phyloP scores from a whole-genome alignment of 2,113 vertebrate species.

The Cyphomyrus plagiostoma region DNA sequence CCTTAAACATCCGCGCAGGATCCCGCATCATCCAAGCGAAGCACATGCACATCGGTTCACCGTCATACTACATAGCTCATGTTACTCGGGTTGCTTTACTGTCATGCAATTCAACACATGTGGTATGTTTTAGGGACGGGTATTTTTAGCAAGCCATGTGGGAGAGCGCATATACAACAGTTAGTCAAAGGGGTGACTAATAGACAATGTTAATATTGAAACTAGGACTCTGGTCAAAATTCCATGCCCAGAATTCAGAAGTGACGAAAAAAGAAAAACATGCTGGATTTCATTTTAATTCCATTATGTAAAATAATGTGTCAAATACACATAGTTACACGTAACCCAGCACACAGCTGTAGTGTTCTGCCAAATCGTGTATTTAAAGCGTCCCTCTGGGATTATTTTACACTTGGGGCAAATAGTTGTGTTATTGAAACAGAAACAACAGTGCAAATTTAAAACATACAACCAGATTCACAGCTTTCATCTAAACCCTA shows the following conservation, averaged over 20 bases:
- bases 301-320: slow-evolving; percentile 31
- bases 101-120: slow-evolving; percentile 55
- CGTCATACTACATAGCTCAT: background rate
- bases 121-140: slow-evolving; percentile 53
- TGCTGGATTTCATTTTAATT: slow-evolving; percentile 39
- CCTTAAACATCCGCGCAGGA: background rate
- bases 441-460: slow-evolving; percentile 58
- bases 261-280: slow-evolving; percentile 35
- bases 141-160: slow-evolving; percentile 55
- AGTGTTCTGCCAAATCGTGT: slow-evolving; percentile 24
- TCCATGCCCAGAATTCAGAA: slow-evolving; percentile 7
- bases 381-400: slow-evolving; percentile 36
- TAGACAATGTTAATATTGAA: slow-evolving; percentile 1
- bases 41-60: background rate
- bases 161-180: background rate
- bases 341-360: slow-evolving; percentile 39
- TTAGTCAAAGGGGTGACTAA: slow-evolving; percentile 11
- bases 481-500: slow-evolving; percentile 32
- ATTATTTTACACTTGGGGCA: slow-evolving; percentile 45
- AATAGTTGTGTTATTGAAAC: slow-evolving; percentile 49
- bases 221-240: background rate
- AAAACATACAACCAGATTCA: slow-evolving; percentile 51
- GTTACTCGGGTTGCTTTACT: slow-evolving; percentile 23
- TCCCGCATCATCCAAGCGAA: too few relatives aligned
- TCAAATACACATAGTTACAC: slow-evolving; percentile 34